Percentiles rank a stretch among this genome's conserved stretches.
Conservation (phyloP, 1,140 invertebrate species). For the Asobara japonica region DNA sequence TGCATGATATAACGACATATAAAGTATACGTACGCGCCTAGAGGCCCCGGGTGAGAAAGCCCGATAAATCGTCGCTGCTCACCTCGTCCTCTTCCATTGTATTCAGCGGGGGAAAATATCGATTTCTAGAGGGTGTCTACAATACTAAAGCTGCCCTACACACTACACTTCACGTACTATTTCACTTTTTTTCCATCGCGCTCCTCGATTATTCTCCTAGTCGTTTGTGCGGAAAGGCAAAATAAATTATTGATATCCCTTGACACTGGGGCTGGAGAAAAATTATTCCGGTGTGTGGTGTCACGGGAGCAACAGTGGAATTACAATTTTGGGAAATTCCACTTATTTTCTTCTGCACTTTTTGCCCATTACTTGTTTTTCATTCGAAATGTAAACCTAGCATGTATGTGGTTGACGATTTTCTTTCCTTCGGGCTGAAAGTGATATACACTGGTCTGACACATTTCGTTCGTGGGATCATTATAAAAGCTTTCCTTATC, state of each 20-base stretch:
- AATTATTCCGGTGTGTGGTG: conserved; percentile 8
- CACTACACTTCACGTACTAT: neutral
- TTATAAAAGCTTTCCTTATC: no score
- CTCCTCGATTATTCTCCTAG: conserved; percentile 12
- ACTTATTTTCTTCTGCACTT: neutral
- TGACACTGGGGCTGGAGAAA: neutral
- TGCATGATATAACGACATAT: neutral
- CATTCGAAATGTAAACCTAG: neutral
- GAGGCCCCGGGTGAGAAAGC: neutral
- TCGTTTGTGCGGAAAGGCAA: conserved; percentile 24
- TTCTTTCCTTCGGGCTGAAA: neutral
- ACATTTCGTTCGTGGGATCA: neutral
- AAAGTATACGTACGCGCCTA: conserved; percentile 1
- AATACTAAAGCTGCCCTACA: neutral
- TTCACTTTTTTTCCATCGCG: conserved; percentile 5
- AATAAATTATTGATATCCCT: conserved; percentile 32
- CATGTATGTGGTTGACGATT: no score
- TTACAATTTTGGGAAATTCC: conserved; percentile 6
- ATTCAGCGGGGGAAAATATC: conserved; percentile 23
- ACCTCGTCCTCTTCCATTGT: conserved; percentile 10
- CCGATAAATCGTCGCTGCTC: conserved; percentile 19
- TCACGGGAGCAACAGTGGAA: conserved; percentile 25
- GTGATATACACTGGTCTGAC: neutral
- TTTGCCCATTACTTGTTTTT: neutral
- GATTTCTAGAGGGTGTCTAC: conserved; percentile 3